phyloP scores from a whole-genome alignment of 2,888 invertebrate genomes.

The Liopterus haemorrhoidalis region DNA sequence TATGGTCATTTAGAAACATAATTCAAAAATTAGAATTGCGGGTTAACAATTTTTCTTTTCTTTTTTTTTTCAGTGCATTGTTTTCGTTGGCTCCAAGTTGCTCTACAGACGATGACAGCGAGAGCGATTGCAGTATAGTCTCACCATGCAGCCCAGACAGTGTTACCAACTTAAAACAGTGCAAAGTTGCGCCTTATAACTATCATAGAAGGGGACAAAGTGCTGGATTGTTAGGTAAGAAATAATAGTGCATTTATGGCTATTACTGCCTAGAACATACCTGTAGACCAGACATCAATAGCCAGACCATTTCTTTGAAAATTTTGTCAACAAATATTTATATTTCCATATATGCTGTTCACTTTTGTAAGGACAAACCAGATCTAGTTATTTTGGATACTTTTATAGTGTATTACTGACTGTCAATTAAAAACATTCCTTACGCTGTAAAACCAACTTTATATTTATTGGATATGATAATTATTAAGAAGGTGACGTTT shows the following conservation, averaged over 20 bases:
- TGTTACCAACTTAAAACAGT: constrained; percentile 36
- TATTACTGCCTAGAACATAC: neutral
- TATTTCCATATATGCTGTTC: too few species aligned
- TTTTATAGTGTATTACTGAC: too few species aligned
- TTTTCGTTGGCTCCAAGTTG: constrained; percentile 52
- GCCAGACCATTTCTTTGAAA: neutral
- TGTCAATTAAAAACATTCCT: too few species aligned
- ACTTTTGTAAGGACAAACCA: too few species aligned
- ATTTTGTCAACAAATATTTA: neutral
- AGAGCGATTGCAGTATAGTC: constrained; percentile 47
- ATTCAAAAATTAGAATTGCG: too few species aligned
- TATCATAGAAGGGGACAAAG: constrained; percentile 42
- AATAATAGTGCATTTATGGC: constrained; percentile 25
- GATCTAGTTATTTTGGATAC: too few species aligned
- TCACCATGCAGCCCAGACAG: constrained; percentile 47
- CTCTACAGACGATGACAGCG: constrained; percentile 46
- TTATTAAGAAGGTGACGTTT: too few species aligned
- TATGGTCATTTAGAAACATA: too few species aligned
- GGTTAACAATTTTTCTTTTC: constrained; percentile 7
- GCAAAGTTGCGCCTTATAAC: constrained; percentile 37
- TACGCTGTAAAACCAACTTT: too few species aligned
- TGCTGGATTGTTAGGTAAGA: constrained; percentile 45
- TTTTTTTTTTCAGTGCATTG: constrained; percentile 52
- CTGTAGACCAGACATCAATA: neutral
- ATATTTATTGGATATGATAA: too few species aligned